Conservation (phyloP, 2,797 vertebrate species). For the Lepilemur ruficaudatus region DNA sequence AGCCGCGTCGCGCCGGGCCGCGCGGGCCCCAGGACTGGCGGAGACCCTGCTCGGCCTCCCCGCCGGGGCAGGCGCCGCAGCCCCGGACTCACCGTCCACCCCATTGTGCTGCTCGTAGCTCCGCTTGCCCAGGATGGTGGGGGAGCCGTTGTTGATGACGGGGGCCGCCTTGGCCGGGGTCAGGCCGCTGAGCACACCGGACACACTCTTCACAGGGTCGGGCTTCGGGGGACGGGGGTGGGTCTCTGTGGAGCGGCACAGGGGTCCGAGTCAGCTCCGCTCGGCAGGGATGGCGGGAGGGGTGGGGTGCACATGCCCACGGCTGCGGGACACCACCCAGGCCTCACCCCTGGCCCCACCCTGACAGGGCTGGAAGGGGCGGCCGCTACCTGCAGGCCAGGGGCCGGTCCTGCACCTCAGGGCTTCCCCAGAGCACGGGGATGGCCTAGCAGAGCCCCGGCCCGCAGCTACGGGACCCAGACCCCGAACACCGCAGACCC, state of each 20-base stretch:
- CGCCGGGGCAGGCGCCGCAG: neutral
- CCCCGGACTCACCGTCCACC: constrained; percentile 90
- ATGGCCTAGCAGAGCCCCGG: neutral
- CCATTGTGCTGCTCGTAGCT: constrained; percentile 98
- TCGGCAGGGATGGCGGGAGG: no score
- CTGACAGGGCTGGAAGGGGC: neutral
- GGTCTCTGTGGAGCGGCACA: constrained; percentile 87
- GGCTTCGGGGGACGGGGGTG: constrained; percentile 94
- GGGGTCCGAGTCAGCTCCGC: neutral
- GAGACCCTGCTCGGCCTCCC: neutral
- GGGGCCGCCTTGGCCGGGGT: constrained; percentile 94
- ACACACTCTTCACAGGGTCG: constrained; percentile 88
- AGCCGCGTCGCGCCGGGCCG: accelerated
- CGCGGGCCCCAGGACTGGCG: neutral
- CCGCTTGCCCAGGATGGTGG: constrained; percentile 98
- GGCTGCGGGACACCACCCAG: neutral
- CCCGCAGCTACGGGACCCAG: neutral
- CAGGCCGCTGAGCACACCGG: constrained; percentile 91
- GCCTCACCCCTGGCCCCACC: neutral
- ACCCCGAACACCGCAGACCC: neutral
- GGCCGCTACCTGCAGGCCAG: neutral
- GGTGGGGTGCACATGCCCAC: no score
- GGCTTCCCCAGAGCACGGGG: neutral
- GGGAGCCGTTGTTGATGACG: constrained; percentile 97
- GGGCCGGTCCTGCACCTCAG: neutral